These are phyloP conservation scores for Ellobium chinense DNA, from an alignment of 2,888 invertebrate genomes.

Conservation along the genomic window DNA sequence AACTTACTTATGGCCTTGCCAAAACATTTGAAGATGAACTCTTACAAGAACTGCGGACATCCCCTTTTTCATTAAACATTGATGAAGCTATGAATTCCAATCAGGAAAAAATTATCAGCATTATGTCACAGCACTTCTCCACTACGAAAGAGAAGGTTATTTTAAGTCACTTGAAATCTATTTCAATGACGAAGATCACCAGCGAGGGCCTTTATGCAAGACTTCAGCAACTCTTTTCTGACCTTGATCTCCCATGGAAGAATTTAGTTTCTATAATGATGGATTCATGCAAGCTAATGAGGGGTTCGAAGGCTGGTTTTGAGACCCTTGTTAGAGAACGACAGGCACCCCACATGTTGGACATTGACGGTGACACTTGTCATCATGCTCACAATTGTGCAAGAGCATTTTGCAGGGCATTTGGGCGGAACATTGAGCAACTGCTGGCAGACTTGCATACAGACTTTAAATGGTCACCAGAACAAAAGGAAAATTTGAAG, in stretches of 20 bases:
- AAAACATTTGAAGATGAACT: slow-evolving; percentile 27
- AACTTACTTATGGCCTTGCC: slow-evolving; percentile 33
- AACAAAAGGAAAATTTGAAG: slow-evolving; percentile 31
- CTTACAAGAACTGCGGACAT: slow-evolving; percentile 7
- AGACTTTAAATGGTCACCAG: slow-evolving; percentile 46
- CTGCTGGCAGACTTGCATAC: slow-evolving; percentile 34
- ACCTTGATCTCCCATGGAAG: slow-evolving; percentile 50
- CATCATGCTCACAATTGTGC: slow-evolving; percentile 49
- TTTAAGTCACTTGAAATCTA: slow-evolving; percentile 30
- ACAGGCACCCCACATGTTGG: slow-evolving; percentile 45
- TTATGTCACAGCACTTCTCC: slow-evolving; percentile 36
- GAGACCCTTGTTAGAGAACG: slow-evolving; percentile 25
- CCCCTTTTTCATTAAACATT: slow-evolving; percentile 46
- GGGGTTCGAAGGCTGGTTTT: slow-evolving; percentile 54
- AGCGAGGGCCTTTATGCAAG: slow-evolving; percentile 9
- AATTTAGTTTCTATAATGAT: slow-evolving; percentile 57
- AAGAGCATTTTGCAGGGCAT: slow-evolving; percentile 44
- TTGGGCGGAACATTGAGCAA: slow-evolving; percentile 31
- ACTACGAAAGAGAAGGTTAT: slow-evolving; percentile 12
- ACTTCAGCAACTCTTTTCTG: not conserved
- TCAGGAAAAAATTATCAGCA: slow-evolving; percentile 30
- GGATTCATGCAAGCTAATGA: slow-evolving; percentile 61
- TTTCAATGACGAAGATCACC: slow-evolving; percentile 21
- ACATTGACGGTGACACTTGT: slow-evolving; percentile 49
- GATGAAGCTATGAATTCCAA: slow-evolving; percentile 47